These are phyloP conservation scores for Meandrina meandrites DNA, from an alignment of 92 coral and sea anemone genomes.

Conservation along the genomic window DNA sequence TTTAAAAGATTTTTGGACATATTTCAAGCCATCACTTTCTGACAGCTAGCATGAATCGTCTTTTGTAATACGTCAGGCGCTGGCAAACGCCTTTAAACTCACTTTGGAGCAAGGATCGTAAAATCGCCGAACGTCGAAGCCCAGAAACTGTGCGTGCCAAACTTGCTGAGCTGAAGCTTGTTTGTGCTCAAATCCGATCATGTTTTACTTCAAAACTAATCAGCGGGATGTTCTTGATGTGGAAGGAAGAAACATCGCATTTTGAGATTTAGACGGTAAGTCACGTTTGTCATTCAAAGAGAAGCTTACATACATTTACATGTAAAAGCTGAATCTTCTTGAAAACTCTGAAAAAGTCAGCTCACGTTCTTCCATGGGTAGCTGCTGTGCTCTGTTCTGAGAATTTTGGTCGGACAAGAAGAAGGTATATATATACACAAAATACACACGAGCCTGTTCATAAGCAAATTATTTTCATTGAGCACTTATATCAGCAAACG, in stretches of 20 bases:
- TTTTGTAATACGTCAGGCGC: slow-evolving; percentile 22
- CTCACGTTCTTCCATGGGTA: no score
- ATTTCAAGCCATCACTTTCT: slow-evolving; percentile 30
- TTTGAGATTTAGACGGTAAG: slow-evolving; percentile 21
- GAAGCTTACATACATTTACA: neutral
- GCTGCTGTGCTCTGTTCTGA: neutral
- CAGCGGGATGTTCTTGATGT: neutral
- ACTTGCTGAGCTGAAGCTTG: neutral
- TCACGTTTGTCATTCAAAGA: neutral
- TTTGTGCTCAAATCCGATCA: neutral
- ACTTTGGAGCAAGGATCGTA: neutral
- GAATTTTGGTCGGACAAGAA: neutral
- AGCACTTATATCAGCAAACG: neutral
- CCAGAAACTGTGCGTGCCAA: neutral
- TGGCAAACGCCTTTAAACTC: slow-evolving; percentile 12
- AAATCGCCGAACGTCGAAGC: neutral
- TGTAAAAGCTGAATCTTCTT: neutral
- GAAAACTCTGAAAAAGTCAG: no score
- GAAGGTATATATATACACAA: neutral
- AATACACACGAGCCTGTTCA: neutral
- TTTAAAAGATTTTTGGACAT: slow-evolving; percentile 3
- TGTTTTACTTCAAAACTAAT: neutral
- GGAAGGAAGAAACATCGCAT: neutral
- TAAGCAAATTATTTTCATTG: neutral
- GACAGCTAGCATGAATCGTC: slow-evolving; percentile 39